These are phyloP conservation scores for Silurus aristotelis DNA, from an alignment of 2,797 vertebrate genomes.

Conservation along the genomic window DNA sequence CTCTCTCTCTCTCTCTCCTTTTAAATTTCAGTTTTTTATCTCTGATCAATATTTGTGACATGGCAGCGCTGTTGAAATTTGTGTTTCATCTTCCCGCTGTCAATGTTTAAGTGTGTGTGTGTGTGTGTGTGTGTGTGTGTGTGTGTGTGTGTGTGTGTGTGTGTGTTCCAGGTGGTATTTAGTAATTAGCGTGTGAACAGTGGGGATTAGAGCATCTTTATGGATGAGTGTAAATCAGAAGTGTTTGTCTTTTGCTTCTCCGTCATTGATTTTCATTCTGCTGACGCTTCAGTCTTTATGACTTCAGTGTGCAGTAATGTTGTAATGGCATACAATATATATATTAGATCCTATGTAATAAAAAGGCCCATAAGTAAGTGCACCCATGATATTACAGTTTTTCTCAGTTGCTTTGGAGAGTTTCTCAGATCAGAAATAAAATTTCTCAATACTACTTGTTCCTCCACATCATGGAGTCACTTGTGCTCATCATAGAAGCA, in stretches of 20 bases:
- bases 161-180: conserved; percentile 1
- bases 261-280: conserved; percentile 18
- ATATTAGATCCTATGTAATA: neutral
- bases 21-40: neutral
- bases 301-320: neutral
- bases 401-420: no score
- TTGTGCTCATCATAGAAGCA: no score
- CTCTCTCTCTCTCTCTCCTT: neutral
- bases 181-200: neutral
- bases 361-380: neutral
- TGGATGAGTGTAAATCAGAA: conserved; percentile 19
- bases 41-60: conserved; percentile 11
- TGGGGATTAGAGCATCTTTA: conserved; percentile 3
- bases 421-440: no score
- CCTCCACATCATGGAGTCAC: no score
- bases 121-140: neutral
- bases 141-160: neutral
- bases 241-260: conserved; percentile 10
- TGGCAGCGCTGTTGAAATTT: neutral
- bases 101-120: conserved; percentile 5
- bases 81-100: conserved; percentile 3
- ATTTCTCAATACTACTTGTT: no score
- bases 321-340: neutral
- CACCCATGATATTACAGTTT: neutral
- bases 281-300: neutral